Conservation (phyloP, 2,113 vertebrate genomes). For the Cyanistes caeruleus region DNA sequence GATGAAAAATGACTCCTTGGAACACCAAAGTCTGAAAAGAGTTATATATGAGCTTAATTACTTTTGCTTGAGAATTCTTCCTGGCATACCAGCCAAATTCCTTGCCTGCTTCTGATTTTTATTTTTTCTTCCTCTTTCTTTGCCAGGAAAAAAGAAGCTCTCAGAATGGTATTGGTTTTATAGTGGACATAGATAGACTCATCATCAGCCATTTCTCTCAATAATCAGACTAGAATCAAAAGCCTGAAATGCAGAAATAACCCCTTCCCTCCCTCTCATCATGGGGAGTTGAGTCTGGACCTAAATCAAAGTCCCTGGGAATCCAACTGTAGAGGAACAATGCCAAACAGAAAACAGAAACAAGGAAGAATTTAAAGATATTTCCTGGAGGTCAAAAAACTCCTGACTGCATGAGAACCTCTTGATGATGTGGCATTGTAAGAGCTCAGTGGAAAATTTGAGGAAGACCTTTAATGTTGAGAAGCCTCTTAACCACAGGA, state of each 20-base stretch:
- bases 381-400: background rate
- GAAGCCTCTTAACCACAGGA: background rate
- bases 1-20: constrained; percentile 8
- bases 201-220: background rate
- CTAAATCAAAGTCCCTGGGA: background rate
- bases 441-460: background rate
- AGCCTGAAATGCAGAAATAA: background rate
- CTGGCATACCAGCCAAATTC: background rate
- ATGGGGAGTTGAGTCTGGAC: background rate
- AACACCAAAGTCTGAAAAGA: constrained; percentile 5
- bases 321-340: background rate
- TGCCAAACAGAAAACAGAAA: background rate
- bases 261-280: background rate
- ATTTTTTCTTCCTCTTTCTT: background rate
- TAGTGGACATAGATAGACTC: background rate
- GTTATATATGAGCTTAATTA: constrained; percentile 16
- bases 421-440: background rate
- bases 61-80: background rate
- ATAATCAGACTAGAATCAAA: background rate
- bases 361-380: background rate
- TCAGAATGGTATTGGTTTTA: background rate
- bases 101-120: background rate
- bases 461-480: background rate
- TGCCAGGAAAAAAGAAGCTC: background rate
- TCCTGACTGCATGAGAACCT: background rate